Percentiles rank a stretch among this genome's conserved stretches.
phyloP scores from a whole-genome alignment of 2,888 invertebrate genomes.

The Erebia palarica region DNA sequence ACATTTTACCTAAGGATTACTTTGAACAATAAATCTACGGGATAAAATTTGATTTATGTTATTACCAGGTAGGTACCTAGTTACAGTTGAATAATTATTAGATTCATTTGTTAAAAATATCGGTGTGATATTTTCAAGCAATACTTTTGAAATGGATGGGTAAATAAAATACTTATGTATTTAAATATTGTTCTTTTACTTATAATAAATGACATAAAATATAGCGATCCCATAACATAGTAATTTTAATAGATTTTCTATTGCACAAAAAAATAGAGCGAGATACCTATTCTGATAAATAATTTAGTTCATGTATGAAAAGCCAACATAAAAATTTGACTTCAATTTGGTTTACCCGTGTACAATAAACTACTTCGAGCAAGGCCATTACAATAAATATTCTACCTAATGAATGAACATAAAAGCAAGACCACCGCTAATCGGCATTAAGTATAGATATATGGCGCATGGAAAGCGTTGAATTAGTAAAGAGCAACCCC shows the following conservation, averaged over 20 bases:
- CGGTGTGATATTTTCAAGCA: no score
- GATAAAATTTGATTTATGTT: conserved; percentile 37
- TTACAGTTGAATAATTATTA: background rate
- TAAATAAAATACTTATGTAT: no score
- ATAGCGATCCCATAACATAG: no score
- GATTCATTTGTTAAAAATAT: no score
- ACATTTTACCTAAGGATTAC: conserved; percentile 41
- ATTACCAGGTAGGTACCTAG: background rate
- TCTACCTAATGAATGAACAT: conserved; percentile 15
- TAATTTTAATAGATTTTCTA: no score
- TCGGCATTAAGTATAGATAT: conserved; percentile 21
- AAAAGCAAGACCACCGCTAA: conserved; percentile 22
- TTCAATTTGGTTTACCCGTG: background rate
- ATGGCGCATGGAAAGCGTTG: conserved; percentile 58
- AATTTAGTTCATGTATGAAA: background rate
- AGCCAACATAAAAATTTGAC: background rate
- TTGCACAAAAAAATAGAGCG: background rate
- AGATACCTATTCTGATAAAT: background rate
- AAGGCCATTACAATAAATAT: conserved; percentile 12
- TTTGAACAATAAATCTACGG: conserved; percentile 33
- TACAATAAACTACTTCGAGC: conserved; percentile 3
- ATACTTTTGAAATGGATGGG: no score
- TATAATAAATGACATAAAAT: no score
- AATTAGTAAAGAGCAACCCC: conserved; percentile 72
- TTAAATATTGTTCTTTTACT: no score